Percentiles rank a stretch among this genome's conserved stretches.
Evolutionary conservation across 2,113 vertebrate species (phyloP).

Genomic region (Tiliqua scincoides): DNA sequence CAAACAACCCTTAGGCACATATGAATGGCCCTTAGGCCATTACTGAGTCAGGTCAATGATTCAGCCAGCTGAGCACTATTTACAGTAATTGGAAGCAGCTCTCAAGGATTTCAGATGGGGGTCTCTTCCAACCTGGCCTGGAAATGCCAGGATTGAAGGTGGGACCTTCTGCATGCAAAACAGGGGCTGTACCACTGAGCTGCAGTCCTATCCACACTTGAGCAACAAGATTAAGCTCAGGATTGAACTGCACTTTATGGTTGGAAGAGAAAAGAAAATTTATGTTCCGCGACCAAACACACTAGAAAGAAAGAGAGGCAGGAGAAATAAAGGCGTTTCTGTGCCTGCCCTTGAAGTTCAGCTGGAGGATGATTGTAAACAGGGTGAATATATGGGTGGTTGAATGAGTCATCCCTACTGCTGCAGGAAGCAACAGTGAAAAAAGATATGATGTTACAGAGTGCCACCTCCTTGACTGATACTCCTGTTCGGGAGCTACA

Average conservation of each 20-base stretch:
- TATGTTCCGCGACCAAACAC: background rate
- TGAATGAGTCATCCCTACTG: conserved; percentile 3
- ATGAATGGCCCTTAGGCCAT: too few species aligned
- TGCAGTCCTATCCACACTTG: background rate
- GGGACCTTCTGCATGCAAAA: too few species aligned
- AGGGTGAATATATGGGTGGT: background rate
- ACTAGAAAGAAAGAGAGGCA: background rate
- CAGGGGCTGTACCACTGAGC: too few species aligned
- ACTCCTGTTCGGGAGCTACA: background rate
- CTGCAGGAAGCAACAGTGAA: background rate
- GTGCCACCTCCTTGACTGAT: conserved; percentile 17
- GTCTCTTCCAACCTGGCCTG: too few species aligned
- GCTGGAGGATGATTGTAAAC: background rate
- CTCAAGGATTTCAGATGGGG: too few species aligned
- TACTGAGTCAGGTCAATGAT: too few species aligned
- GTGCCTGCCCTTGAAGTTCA: conserved; percentile 4
- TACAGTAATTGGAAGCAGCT: too few species aligned
- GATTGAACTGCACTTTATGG: background rate
- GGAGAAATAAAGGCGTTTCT: background rate
- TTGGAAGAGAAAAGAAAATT: background rate
- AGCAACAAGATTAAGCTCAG: fast-evolving
- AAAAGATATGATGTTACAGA: fast-evolving
- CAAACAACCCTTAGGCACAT: background rate
- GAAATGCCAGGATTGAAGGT: too few species aligned
- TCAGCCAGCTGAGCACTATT: too few species aligned